These are phyloP conservation scores for Penaeus monodon DNA, from an alignment of 2,888 invertebrate genomes.

Conservation along the genomic window DNA sequence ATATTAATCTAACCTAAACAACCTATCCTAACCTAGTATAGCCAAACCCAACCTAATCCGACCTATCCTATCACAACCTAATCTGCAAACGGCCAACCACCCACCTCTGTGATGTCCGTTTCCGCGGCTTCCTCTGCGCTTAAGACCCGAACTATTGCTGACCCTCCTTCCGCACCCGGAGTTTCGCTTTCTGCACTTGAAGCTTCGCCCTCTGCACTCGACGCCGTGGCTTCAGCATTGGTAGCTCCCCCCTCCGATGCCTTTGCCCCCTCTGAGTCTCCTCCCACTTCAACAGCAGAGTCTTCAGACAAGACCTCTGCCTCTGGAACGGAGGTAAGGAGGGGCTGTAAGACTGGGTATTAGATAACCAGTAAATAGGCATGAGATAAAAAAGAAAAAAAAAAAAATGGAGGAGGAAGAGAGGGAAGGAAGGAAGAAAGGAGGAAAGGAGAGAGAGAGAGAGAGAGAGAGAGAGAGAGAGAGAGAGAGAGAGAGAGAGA, in stretches of 20 bases:
- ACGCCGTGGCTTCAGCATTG: slow-evolving; percentile 74
- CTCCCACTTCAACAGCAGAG: slow-evolving; percentile 21
- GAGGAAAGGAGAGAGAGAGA: no score
- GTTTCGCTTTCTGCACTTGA: slow-evolving; percentile 74
- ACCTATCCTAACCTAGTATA: no score
- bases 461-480: no score
- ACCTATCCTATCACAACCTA: background rate
- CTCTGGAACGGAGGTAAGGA: background rate
- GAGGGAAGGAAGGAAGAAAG: no score
- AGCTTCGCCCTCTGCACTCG: slow-evolving; percentile 72
- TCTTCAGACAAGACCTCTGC: slow-evolving; percentile 17
- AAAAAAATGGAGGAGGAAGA: no score
- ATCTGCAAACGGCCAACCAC: background rate
- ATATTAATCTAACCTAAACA: no score
- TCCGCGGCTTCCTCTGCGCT: slow-evolving; percentile 45
- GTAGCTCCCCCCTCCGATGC: slow-evolving; percentile 74
- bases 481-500: no score
- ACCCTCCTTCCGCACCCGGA: slow-evolving; percentile 76
- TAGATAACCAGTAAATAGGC: no score
- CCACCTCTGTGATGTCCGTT: slow-evolving; percentile 44
- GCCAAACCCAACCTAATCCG: background rate
- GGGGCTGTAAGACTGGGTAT: no score
- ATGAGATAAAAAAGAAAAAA: no score
- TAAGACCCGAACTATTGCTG: slow-evolving; percentile 24
- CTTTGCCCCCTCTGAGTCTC: slow-evolving; percentile 46